These are phyloP conservation scores for Crotalus tigris DNA, from an alignment of 2,113 vertebrate genomes.

Conservation along the genomic window DNA sequence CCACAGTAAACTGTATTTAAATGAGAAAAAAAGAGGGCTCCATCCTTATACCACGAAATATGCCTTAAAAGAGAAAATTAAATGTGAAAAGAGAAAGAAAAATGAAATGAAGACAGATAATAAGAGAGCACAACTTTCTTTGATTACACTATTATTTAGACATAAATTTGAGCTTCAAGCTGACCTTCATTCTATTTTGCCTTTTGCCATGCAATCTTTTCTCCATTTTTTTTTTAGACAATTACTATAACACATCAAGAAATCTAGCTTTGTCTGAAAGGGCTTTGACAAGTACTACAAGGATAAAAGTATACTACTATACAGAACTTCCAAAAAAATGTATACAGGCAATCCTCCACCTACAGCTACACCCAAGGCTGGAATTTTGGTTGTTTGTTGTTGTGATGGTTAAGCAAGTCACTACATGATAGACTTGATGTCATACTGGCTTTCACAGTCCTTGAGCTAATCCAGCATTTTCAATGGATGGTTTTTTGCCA, in stretches of 20 bases:
- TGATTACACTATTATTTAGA: neutral
- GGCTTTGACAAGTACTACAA: neutral
- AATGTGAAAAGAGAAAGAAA: neutral
- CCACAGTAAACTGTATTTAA: neutral
- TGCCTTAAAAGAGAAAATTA: neutral
- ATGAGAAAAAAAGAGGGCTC: neutral
- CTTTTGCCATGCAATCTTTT: constrained; percentile 26
- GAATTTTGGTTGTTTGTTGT: neutral
- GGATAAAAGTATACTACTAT: neutral
- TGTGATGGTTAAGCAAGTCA: neutral
- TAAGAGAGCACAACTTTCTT: neutral
- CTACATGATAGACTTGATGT: neutral
- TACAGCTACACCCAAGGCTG: neutral
- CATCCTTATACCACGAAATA: neutral
- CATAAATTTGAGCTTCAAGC: neutral
- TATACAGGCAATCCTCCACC: neutral
- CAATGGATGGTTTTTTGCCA: neutral
- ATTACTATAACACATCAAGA: constrained; percentile 29
- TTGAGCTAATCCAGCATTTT: neutral
- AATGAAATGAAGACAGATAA: neutral
- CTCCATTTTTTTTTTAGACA: constrained; percentile 18
- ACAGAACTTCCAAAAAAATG: neutral
- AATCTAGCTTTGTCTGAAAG: neutral
- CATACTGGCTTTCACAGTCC: neutral
- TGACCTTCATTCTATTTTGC: constrained; percentile 21